These are phyloP conservation scores for Xyrichtys novacula DNA, from an alignment of 2,797 vertebrate genomes.

Conservation along the genomic window DNA sequence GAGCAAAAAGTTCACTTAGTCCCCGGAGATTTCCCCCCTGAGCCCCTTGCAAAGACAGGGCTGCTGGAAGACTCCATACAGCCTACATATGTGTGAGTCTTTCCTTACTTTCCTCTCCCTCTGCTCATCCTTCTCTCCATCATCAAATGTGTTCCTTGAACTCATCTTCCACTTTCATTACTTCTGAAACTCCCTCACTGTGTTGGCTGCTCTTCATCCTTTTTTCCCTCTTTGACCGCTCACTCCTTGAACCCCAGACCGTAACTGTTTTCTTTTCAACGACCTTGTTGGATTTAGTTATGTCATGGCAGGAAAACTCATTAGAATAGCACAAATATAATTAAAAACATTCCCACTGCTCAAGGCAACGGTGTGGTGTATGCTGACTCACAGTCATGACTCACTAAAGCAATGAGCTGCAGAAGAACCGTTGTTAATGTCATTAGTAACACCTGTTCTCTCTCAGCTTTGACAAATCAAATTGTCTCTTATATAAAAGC, in stretches of 20 bases:
- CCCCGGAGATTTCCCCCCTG: constrained; percentile 52
- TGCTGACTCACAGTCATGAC: constrained; percentile 9
- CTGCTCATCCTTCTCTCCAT: constrained; percentile 2
- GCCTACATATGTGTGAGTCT: constrained; percentile 23
- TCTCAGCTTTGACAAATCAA: constrained; percentile 28
- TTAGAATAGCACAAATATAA: constrained; percentile 31
- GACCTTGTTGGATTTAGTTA: constrained; percentile 23
- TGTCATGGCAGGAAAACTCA: neutral
- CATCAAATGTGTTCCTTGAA: neutral
- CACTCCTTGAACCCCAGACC: constrained; percentile 8
- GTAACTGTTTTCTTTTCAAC: constrained; percentile 20
- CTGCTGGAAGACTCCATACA: constrained; percentile 33
- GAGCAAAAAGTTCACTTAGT: constrained; percentile 71
- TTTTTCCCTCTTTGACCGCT: neutral
- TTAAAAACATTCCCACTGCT: constrained; percentile 29
- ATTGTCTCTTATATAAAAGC: constrained; percentile 20
- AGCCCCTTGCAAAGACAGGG: constrained; percentile 40
- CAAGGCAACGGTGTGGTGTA: constrained; percentile 1
- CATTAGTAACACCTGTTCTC: constrained; percentile 42
- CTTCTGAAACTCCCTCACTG: constrained; percentile 7
- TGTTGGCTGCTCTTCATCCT: constrained; percentile 1
- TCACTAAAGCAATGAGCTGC: constrained; percentile 29
- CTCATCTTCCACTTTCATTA: neutral
- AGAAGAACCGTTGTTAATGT: constrained; percentile 40
- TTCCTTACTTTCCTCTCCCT: constrained; percentile 4